Percentiles rank a stretch among this genome's conserved stretches.
phyloP scores from a whole-genome alignment of 2,797 vertebrate species.

The Rousettus madagascariensis region DNA sequence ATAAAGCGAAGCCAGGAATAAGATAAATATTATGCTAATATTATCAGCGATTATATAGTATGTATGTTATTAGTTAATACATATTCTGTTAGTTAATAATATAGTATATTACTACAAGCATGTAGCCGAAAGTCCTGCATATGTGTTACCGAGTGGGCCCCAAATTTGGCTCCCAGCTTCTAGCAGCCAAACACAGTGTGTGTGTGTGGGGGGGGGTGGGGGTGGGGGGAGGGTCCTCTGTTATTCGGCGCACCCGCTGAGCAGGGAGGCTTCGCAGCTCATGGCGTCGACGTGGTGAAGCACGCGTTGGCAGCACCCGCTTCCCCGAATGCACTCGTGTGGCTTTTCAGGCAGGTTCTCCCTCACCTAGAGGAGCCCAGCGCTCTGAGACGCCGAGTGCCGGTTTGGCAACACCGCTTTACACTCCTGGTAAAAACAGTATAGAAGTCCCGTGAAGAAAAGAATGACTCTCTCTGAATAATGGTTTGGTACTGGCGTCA shows the following conservation, averaged over 20 bases:
- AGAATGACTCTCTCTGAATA: background rate
- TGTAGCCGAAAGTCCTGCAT: background rate
- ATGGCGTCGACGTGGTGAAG: accelerated
- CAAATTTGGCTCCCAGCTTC: background rate
- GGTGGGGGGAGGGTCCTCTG: background rate
- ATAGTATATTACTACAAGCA: background rate
- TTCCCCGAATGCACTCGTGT: background rate
- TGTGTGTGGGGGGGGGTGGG: too few species aligned
- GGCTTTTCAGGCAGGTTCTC: background rate
- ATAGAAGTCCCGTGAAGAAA: background rate
- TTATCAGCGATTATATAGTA: background rate
- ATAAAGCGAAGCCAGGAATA: background rate
- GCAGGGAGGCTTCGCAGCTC: background rate
- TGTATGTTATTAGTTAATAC: background rate
- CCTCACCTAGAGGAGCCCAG: background rate
- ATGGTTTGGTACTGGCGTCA: background rate
- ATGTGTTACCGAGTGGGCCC: accelerated
- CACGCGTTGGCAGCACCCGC: accelerated
- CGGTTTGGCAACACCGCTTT: background rate
- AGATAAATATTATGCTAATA: background rate
- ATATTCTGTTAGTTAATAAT: background rate
- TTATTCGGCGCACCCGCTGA: background rate
- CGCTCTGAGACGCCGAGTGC: background rate
- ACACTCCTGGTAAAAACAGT: background rate
- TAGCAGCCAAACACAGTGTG: background rate